These are phyloP conservation scores for Megalurothrips usitatus DNA, from an alignment of 2,888 invertebrate genomes.

Conservation along the genomic window DNA sequence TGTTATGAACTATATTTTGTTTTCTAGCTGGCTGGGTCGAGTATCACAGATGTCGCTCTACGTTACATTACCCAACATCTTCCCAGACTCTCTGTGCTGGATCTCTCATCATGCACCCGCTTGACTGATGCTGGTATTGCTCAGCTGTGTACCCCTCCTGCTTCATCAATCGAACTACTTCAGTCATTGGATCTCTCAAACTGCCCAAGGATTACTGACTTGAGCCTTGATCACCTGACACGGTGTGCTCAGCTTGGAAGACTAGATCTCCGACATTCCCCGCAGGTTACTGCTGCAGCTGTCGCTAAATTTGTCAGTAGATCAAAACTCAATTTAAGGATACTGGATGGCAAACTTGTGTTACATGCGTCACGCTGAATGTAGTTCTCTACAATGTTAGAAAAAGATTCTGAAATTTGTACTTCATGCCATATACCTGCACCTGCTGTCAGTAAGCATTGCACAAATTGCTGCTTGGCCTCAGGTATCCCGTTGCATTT, in stretches of 20 bases:
- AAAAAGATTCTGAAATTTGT: too few species aligned
- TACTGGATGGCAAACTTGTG: neutral
- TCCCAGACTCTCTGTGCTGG: conserved; percentile 67
- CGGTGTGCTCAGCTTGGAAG: conserved; percentile 60
- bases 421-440: too few species aligned
- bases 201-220: conserved; percentile 76
- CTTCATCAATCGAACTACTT: conserved; percentile 58
- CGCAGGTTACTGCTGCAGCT: conserved; percentile 74
- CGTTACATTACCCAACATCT: conserved; percentile 71
- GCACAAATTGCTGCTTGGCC: too few species aligned
- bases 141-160: conserved; percentile 71
- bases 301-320: conserved; percentile 79
- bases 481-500: too few species aligned
- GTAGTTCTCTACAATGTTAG: neutral
- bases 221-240: conserved; percentile 73
- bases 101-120: conserved; percentile 80
- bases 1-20: neutral
- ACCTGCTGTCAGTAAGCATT: too few species aligned
- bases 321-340: conserved; percentile 52
- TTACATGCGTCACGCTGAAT: neutral
- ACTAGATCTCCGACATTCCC: conserved; percentile 73
- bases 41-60: conserved; percentile 83
- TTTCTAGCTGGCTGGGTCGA: conserved; percentile 68
- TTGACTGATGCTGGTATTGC: conserved; percentile 88
- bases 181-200: conserved; percentile 74